Evolutionary conservation across 2,113 vertebrate genomes (phyloP), one percentile per base, ranked within the genome.

Genomic region (Furnarius figulus): DNA sequence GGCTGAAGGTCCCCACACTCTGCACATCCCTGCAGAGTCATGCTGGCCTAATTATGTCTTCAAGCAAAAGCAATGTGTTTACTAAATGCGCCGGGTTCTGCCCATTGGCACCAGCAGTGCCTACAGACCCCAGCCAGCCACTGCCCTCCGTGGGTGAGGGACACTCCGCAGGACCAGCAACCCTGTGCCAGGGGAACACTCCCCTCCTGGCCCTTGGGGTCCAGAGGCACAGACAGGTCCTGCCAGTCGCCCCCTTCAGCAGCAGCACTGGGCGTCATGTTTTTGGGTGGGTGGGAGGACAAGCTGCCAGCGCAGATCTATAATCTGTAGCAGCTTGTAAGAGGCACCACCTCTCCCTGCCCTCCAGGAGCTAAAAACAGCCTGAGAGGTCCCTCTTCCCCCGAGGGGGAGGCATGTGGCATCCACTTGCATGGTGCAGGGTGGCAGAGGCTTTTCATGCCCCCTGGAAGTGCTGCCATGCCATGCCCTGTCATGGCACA

Each of bases 261-360:
- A 47, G 74, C 63, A 81, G 15, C 87, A 24, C 87, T 24, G 40
- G 78, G 80, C 19, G 7, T 6, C 55, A 53, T 66, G 91, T 49
- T 39, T 49, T 87, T 73, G 88, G 92, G 95, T 72, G 90, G 91
- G 75, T 56, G 33, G 94, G 85, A 96, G 93, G 93, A 97, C 82
- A 96, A 95, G 95, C 91, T 97, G 94, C 74, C 97, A 93, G 96
- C 91, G 96, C 91, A 90, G 80, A 97, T 96, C 87, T 97, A 40
- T 95, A 95, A 97, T 93, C 97, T 91, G 77, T 56, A 87, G 91
- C 93, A 96, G 91, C 73, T 91, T 94, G 79, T 52, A 93, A 97
- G 87, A 92, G 80, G 33, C 82, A 87, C 73, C 95, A 92, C 94
- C 95, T 96, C 95, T 97, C 68, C 79, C 92, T 96, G 81, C 83